phyloP scores from a whole-genome alignment of 2,797 vertebrate species.

The Oceanodroma leucorhoa region DNA sequence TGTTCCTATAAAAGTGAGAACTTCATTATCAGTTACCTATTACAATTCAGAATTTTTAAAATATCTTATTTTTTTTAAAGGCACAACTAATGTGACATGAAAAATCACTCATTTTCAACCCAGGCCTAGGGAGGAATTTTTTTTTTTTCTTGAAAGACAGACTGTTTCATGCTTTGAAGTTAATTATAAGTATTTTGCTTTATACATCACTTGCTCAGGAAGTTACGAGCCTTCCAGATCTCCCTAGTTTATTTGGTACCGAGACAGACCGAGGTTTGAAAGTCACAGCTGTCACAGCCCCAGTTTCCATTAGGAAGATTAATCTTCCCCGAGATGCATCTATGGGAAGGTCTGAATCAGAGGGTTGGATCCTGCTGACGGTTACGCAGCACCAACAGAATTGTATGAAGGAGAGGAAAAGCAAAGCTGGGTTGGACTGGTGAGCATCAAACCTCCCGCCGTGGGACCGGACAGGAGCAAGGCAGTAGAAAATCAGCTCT shows the following conservation, averaged over 20 bases:
- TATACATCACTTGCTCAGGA: slow-evolving; percentile 15
- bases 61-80: not conserved
- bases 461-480: not conserved
- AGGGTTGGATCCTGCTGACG: not conserved
- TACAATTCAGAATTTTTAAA: not conserved
- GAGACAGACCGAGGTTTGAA: not conserved
- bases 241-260: not conserved
- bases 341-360: slow-evolving; percentile 27
- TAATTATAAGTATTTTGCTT: not conserved
- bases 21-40: not conserved
- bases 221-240: not conserved
- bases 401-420: not conserved
- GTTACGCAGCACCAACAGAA: rapidly evolving
- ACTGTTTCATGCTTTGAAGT: not conserved
- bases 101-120: not conserved
- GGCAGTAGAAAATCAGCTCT: not conserved
- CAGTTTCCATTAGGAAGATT: not conserved
- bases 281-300: slow-evolving; percentile 1
- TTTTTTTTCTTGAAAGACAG: not conserved
- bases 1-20: not conserved
- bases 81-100: not conserved
- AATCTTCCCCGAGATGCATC: not conserved
- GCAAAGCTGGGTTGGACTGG: not conserved
- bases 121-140: not conserved
- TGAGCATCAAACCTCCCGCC: not conserved